phyloP scores from a whole-genome alignment of 2,113 vertebrate genomes.

The Xiphophorus maculatus region DNA sequence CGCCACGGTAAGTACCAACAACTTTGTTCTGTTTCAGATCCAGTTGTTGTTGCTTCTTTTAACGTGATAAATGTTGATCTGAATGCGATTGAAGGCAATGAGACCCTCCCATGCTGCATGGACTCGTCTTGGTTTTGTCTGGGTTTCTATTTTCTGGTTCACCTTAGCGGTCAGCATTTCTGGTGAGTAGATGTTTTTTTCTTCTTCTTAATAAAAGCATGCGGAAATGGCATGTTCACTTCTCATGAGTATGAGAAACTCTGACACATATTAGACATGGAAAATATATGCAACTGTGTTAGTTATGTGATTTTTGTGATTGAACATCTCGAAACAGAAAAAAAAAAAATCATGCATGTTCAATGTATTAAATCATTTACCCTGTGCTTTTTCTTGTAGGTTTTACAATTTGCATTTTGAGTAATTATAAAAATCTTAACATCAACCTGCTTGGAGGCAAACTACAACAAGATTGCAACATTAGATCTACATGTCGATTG shows the following conservation, averaged over 20 bases:
- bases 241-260: background rate
- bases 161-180: background rate
- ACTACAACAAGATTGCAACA: background rate
- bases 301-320: too few species aligned
- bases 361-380: too few species aligned
- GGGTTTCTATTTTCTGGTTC: slow-evolving; percentile 40
- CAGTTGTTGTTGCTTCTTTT: background rate
- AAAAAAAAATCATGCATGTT: too few species aligned
- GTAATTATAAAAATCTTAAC: too few species aligned
- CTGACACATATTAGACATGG: background rate
- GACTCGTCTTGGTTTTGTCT: background rate
- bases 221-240: background rate
- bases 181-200: slow-evolving; percentile 36
- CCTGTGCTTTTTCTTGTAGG: too few species aligned
- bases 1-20: slow-evolving; percentile 28
- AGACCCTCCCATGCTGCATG: background rate
- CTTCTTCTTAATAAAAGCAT: background rate
- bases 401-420: too few species aligned
- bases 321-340: too few species aligned
- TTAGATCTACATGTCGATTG: background rate
- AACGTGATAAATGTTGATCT: background rate
- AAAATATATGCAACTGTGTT: too few species aligned
- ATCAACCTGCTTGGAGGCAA: background rate
- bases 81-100: slow-evolving; percentile 21
- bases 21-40: background rate